Base-by-base conservation (phyloP, 2,888 invertebrate species). In the Parapristionchus giblindavisi region DNA sequence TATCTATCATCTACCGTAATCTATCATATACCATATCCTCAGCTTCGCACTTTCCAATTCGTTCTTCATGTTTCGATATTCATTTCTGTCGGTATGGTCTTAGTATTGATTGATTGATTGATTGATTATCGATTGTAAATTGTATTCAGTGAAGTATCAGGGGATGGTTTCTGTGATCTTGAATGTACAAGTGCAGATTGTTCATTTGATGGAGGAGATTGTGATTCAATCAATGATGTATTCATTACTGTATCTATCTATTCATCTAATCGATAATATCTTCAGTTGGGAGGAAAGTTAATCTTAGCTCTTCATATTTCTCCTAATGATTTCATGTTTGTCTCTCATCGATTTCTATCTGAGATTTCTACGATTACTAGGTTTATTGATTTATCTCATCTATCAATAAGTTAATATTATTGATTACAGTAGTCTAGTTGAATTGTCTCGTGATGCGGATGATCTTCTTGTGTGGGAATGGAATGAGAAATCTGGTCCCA, bases 391-490 rank as follows among this genome's bases (percentile, higher is more conserved):
- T n/a, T n/a, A n/a, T n/a, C n/a, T n/a, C n/a, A n/a, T n/a, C n/a
- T n/a, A n/a, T n/a, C n/a, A n/a, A n/a, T n/a, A n/a, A n/a, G n/a
- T n/a, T n/a, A n/a, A n/a, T n/a, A 24, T 24, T 3, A 38, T 36
- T 24, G n/a, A 11, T 65, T 40, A 2, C 21, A 65, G 63, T 24
- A 29, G 43, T 65, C 40, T 40, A 43, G 63, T 65, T 0, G 63
- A 65, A 24, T 43, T 65, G 0, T 40, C 29, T 43, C 63, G 63
- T 27, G 63, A 65, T 43, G 40, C 63, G 2, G 43, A 43, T 27
- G 63, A 65, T 65, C 63, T 65, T 36, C 63, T 65, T 2, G 43
- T 65, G 1, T 65, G 63, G 63, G 63, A 65, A 21, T 65, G 63
- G 63, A 17, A 32, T 29, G 43, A 40, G 17, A 8, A 40, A 3